A percentile compares a stretch with the other conserved stretches of the same genome.
These are phyloP conservation scores for Pterostichus niger DNA, from an alignment of 2,888 invertebrate genomes.

Conservation along the genomic window DNA sequence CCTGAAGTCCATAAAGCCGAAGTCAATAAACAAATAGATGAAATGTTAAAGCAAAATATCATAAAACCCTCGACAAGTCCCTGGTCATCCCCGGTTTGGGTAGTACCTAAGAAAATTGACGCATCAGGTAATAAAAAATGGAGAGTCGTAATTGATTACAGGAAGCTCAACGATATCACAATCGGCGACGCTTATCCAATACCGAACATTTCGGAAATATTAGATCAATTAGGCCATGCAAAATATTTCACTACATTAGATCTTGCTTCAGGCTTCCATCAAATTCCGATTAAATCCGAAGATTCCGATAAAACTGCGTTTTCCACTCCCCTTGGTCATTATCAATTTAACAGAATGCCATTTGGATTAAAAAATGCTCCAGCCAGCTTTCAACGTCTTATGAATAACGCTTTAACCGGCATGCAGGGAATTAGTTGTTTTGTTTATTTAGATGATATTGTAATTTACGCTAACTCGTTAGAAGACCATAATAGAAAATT, in stretches of 20 bases:
- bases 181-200: conserved; percentile 69
- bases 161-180: conserved; percentile 69
- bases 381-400: conserved; percentile 71
- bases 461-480: conserved; percentile 70
- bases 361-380: conserved; percentile 71
- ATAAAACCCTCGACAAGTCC: conserved; percentile 66
- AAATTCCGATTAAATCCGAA: conserved; percentile 61
- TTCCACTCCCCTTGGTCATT: conserved; percentile 69
- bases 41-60: conserved; percentile 64
- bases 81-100: conserved; percentile 68
- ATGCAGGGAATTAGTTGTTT: conserved; percentile 71
- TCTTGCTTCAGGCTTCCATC: conserved; percentile 19
- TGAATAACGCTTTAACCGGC: conserved; percentile 71
- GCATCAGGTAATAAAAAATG: conserved; percentile 67
- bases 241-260: conserved; percentile 69
- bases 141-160: conserved; percentile 69
- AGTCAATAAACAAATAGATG: conserved; percentile 32
- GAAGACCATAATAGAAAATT: conserved; percentile 69
- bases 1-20: conserved; percentile 42
- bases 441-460: conserved; percentile 74
- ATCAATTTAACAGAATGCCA: conserved; percentile 70
- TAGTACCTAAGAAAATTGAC: conserved; percentile 68
- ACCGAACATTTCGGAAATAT: conserved; percentile 68
- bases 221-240: conserved; percentile 68
- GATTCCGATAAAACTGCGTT: conserved; percentile 70